Evolutionary conservation across 2,113 vertebrate genomes (phyloP), one percentile per base, ranked within the genome.

Genomic region (Coptodon rendalli): DNA sequence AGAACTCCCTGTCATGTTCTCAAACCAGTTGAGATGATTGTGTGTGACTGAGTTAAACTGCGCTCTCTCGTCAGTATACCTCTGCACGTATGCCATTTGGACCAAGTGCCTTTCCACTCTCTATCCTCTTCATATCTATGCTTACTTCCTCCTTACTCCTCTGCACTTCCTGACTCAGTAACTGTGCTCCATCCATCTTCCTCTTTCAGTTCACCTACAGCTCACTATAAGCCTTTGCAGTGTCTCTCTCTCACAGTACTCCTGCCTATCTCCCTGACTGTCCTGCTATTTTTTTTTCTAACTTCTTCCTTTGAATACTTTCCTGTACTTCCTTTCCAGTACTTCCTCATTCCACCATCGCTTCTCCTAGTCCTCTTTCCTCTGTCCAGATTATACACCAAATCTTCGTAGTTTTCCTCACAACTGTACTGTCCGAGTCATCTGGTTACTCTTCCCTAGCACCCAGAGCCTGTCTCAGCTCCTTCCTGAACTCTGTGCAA

Each of bases 81-180:
- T 73, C 22, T 3, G n/a, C 38, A 45, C 22, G 68, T 27, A 27
- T 24, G 13, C 22, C 68, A 0, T 73, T 40, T 43, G 63, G n/a
- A 40, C 61, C 31, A 38, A 66, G 0, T 36, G 31, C 17, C 22
- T 73, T 45, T 45, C 22, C 22, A 45, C 22, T 45, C 66, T 71
- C 36, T 40, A 9, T 71, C 36, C 63, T 68, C 34, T 68, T 40
- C 63, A 40, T 68, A 40, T 22, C 36, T 43, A 9, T 43, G 36
- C 0, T 71, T 36, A 71, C 63, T 43, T 71, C 36, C 36, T 40
- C 61, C 61, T 66, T 66, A 2, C 31, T 38, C 61, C 2, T 0
- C 66, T 24, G 36, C n/a, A 24, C 34, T 66, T 66, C 61, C 61
- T 8, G 34, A 38, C 17, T 66, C 34, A 66, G 19, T 66, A 66